Conservation (phyloP, 2,888 invertebrate species). For the Andrena chrysosceles region DNA sequence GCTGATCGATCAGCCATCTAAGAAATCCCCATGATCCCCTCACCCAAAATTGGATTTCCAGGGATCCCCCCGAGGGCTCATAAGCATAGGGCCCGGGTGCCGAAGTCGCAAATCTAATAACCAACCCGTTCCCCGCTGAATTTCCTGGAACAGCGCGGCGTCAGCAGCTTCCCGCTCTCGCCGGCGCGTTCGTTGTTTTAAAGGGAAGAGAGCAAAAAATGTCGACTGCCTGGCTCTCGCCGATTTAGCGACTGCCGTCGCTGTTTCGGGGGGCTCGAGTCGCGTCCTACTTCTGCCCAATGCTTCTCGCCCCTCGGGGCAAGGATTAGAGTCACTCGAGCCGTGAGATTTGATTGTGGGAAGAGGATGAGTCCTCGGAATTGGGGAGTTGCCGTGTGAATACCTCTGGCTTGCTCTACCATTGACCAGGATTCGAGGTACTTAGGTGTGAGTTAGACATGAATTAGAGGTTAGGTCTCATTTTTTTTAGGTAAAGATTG, state of each 20-base stretch:
- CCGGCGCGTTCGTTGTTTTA: not conserved
- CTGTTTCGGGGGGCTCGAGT: not conserved
- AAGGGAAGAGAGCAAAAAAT: not conserved
- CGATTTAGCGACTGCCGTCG: not conserved
- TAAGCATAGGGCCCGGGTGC: not conserved
- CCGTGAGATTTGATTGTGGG: too few relatives aligned
- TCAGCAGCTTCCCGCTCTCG: conserved; percentile 24
- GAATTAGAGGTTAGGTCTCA: too few relatives aligned
- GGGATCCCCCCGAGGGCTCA: not conserved
- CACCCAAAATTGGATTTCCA: conserved; percentile 39
- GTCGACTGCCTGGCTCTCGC: not conserved
- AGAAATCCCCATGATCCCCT: conserved; percentile 20
- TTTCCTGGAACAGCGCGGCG: conserved; percentile 17
- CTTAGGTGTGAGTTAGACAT: too few relatives aligned
- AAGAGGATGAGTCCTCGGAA: too few relatives aligned
- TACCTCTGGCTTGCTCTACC: too few relatives aligned
- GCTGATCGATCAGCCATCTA: conserved; percentile 23
- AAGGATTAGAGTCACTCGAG: too few relatives aligned
- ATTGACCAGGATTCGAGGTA: too few relatives aligned
- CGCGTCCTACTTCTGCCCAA: not conserved
- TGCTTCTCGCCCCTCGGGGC: too few relatives aligned
- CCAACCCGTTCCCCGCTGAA: conserved; percentile 21
- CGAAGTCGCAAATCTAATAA: conserved; percentile 53
- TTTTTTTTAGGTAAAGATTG: too few relatives aligned
- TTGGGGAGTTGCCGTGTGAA: too few relatives aligned